These are phyloP conservation scores for Oegoconia quadripuncta DNA, from an alignment of 2,888 invertebrate genomes.

Conservation along the genomic window DNA sequence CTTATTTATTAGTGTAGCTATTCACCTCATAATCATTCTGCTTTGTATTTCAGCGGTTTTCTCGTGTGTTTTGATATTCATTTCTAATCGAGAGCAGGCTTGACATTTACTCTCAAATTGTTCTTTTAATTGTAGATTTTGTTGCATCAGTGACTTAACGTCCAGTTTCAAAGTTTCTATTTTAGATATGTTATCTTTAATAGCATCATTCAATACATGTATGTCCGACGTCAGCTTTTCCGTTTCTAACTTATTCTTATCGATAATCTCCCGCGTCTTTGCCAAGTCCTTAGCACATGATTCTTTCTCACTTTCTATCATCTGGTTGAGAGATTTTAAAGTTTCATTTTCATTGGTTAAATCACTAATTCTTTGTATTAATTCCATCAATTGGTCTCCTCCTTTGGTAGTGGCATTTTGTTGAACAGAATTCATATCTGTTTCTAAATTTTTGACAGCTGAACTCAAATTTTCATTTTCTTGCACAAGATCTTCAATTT, in stretches of 20 bases:
- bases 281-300: conserved; percentile 45
- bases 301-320: conserved; percentile 51
- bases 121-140: conserved; percentile 45
- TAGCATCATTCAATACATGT: conserved; percentile 46
- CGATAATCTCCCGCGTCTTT: conserved; percentile 48
- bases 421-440: not conserved
- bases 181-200: conserved; percentile 44
- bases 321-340: conserved; percentile 45
- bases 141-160: conserved; percentile 42
- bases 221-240: conserved; percentile 56
- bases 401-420: conserved; percentile 6
- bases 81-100: conserved; percentile 48
- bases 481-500: conserved; percentile 16
- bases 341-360: conserved; percentile 38
- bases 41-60: conserved; percentile 64
- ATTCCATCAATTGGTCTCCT: conserved; percentile 30
- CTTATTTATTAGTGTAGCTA: too few species aligned
- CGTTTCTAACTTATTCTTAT: conserved; percentile 49
- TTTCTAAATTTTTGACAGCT: not conserved
- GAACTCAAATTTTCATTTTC: not conserved
- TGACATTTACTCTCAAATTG: conserved; percentile 54
- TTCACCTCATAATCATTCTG: conserved; percentile 63
- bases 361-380: conserved; percentile 31
- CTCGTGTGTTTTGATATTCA: conserved; percentile 65
- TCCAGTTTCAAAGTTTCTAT: conserved; percentile 55